Percentiles rank a stretch among this genome's conserved stretches.
phyloP scores from a whole-genome alignment of 2,888 invertebrate species.

The Drosophila aldrichi region DNA sequence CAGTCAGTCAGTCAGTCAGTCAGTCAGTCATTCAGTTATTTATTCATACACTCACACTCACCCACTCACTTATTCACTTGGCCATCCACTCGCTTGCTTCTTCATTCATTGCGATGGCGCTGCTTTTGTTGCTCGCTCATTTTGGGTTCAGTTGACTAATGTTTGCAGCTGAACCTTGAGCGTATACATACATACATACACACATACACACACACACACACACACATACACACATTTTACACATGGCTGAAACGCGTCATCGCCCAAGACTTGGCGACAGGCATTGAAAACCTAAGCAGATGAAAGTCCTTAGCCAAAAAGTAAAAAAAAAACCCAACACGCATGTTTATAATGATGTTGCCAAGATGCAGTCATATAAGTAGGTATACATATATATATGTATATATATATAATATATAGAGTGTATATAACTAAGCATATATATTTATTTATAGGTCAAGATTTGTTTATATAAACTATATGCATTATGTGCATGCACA shows the following conservation, averaged over 20 bases:
- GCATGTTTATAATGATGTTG: conserved; percentile 21
- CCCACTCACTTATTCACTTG: conserved; percentile 38
- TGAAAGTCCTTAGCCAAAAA: conserved; percentile 39
- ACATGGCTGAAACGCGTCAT: conserved; percentile 47
- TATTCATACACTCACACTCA: conserved; percentile 40
- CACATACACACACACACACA: conserved; percentile 7
- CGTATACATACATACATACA: conserved; percentile 30
- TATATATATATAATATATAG: not conserved
- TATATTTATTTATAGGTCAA: not conserved
- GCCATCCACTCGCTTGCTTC: conserved; percentile 44
- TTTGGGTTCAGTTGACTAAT: conserved; percentile 73
- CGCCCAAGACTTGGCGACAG: conserved; percentile 25
- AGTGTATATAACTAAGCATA: not conserved
- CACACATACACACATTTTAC: conserved; percentile 14
- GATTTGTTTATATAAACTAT: conserved; percentile 1
- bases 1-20: conserved; percentile 49
- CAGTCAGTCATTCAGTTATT: conserved; percentile 56
- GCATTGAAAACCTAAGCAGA: conserved; percentile 50
- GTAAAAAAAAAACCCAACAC: conserved; percentile 9
- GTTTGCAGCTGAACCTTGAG: conserved; percentile 69
- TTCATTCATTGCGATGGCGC: conserved; percentile 55
- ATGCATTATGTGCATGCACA: not conserved
- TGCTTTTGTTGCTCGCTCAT: conserved; percentile 75
- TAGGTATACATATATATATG: conserved; percentile 1
- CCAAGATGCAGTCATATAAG: conserved; percentile 13